Conservation (phyloP, 2,113 vertebrate species). For the Coptodon bakossiorum region DNA sequence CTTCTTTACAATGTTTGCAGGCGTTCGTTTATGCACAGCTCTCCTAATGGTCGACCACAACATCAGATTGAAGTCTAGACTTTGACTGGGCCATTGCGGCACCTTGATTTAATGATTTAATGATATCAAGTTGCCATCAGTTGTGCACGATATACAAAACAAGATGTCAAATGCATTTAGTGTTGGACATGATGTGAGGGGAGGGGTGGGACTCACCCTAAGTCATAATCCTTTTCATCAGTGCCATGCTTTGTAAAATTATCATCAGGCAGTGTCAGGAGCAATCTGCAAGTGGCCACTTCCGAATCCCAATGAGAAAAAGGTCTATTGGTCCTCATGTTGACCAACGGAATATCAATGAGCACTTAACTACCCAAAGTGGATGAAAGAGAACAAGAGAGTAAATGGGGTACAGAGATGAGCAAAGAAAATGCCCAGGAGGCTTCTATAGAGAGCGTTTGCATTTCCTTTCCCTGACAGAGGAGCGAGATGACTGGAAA, state of each 20-base stretch:
- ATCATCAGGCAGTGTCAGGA: conserved; percentile 57
- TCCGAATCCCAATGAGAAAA: conserved; percentile 18
- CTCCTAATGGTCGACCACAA: not conserved
- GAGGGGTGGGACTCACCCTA: conserved; percentile 22
- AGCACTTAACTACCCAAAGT: conserved; percentile 36
- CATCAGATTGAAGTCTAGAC: not conserved
- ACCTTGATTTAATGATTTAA: not conserved
- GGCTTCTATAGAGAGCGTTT: conserved; percentile 21
- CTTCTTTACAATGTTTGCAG: not conserved
- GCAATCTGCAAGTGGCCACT: conserved; percentile 54
- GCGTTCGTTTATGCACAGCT: not conserved
- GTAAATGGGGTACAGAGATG: conserved; percentile 27
- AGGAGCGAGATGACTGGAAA: conserved; percentile 39
- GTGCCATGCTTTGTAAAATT: conserved; percentile 57
- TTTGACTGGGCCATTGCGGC: not conserved
- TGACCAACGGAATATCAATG: conserved; percentile 64
- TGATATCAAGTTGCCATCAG: conserved; percentile 15
- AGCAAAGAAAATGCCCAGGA: conserved; percentile 29
- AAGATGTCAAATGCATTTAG: conserved; percentile 58
- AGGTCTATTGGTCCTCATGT: conserved; percentile 49
- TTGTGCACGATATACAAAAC: conserved; percentile 44
- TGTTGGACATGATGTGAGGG: not conserved
- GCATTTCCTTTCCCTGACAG: conserved; percentile 20
- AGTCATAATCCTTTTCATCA: conserved; percentile 55
- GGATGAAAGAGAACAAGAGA: conserved; percentile 32